phyloP scores from a whole-genome alignment of 2,113 vertebrate genomes.

The Rana temporaria region DNA sequence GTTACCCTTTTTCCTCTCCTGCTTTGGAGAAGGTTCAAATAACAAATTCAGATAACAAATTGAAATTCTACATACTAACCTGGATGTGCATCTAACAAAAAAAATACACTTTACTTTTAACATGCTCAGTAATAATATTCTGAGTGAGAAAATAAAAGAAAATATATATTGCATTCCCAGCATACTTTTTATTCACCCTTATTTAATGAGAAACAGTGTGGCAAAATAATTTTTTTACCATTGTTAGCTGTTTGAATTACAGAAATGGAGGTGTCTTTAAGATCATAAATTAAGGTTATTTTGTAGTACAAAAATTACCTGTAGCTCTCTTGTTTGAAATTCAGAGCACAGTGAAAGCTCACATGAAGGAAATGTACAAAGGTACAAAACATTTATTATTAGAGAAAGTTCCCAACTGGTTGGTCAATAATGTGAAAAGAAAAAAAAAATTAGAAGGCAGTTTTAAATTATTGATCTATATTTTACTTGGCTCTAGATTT shows the following conservation, averaged over 20 bases:
- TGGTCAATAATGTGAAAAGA: constrained; percentile 31
- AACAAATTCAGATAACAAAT: no score
- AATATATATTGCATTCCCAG: not conserved
- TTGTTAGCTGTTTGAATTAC: constrained; percentile 2
- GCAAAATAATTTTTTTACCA: not conserved
- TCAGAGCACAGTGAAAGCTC: constrained; percentile 14
- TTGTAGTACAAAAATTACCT: constrained; percentile 8
- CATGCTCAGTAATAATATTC: not conserved
- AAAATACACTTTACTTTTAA: not conserved
- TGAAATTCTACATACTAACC: no score
- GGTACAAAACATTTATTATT: constrained; percentile 29
- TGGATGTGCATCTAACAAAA: no score
- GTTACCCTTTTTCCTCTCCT: no score
- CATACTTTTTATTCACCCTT: not conserved
- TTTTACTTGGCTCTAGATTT: not conserved
- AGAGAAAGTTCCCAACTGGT: constrained; percentile 9
- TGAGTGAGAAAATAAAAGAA: not conserved
- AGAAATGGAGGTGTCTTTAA: not conserved
- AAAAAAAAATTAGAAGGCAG: not conserved
- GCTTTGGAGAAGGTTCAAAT: no score
- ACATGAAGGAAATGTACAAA: constrained; percentile 30
- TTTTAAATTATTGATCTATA: constrained; percentile 10
- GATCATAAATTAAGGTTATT: constrained; percentile 27
- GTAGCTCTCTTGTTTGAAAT: constrained; percentile 19
- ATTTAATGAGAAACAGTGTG: not conserved